Percentiles rank a stretch among this genome's conserved stretches.
These are phyloP conservation scores for Hucho hucho DNA, from an alignment of 2,113 vertebrate genomes.

Conservation along the genomic window DNA sequence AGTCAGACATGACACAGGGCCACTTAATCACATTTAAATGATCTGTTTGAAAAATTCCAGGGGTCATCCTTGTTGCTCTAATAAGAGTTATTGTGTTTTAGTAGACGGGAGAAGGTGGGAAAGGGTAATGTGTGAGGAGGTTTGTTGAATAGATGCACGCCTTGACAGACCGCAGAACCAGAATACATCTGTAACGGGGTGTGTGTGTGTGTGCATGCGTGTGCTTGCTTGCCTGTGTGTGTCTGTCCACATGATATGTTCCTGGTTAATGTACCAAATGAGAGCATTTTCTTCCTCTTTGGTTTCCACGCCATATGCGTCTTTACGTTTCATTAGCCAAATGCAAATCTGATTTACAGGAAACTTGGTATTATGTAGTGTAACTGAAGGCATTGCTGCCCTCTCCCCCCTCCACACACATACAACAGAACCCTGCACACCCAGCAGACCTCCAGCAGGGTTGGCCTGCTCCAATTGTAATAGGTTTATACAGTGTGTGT, in stretches of 20 bases:
- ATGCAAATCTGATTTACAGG: slow-evolving; percentile 49
- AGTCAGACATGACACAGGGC: slow-evolving; percentile 15
- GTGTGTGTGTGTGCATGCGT: too few relatives aligned
- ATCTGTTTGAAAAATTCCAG: not conserved
- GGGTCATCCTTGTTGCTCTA: slow-evolving; percentile 9
- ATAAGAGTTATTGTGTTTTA: slow-evolving; percentile 23
- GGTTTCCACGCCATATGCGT: slow-evolving; percentile 33
- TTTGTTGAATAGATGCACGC: slow-evolving; percentile 17
- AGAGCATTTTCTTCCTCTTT: not conserved
- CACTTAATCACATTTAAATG: slow-evolving; percentile 17
- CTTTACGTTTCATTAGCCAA: slow-evolving; percentile 33
- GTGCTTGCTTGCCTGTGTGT: too few relatives aligned
- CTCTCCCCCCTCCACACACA: slow-evolving; percentile 36
- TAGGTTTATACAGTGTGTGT: too few relatives aligned
- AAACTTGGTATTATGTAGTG: slow-evolving; percentile 24
- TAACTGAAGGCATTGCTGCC: slow-evolving; percentile 39
- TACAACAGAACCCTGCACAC: too few relatives aligned
- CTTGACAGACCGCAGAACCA: slow-evolving; percentile 8
- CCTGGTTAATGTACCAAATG: not conserved
- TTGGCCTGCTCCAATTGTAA: too few relatives aligned
- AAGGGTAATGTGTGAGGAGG: not conserved
- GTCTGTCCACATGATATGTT: not conserved
- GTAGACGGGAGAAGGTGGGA: slow-evolving; percentile 7
- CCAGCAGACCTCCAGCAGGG: too few relatives aligned
- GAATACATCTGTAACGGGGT: not conserved